Conservation (phyloP, 1,140 invertebrate species). For the Drosophila cardini region DNA sequence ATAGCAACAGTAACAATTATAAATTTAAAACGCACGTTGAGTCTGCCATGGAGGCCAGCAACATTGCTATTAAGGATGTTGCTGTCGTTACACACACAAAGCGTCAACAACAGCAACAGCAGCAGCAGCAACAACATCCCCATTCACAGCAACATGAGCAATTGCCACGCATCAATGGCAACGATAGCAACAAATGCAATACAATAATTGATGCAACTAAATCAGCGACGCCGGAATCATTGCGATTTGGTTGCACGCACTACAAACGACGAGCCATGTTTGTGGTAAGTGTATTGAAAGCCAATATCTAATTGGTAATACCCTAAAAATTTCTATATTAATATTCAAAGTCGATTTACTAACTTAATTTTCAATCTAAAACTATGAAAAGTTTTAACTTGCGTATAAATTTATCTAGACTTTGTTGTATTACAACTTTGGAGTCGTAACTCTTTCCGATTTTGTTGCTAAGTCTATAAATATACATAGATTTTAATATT, state of each 20-base stretch:
- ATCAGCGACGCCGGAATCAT: conserved; percentile 62
- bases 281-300: conserved; percentile 88
- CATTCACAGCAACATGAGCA: conserved; percentile 38
- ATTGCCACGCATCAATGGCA: conserved; percentile 31
- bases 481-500: neutral
- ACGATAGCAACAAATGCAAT: conserved; percentile 45
- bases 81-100: conserved; percentile 33
- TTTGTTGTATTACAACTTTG: too few species aligned
- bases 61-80: conserved; percentile 47
- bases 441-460: neutral
- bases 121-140: conserved; percentile 34
- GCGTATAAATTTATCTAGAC: too few species aligned
- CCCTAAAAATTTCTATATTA: too few species aligned
- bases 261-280: conserved; percentile 93
- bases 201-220: conserved; percentile 27
- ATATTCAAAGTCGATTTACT: too few species aligned
- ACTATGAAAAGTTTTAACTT: too few species aligned
- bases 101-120: conserved; percentile 34
- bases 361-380: too few species aligned
- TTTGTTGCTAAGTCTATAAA: neutral
- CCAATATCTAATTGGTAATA: too few species aligned
- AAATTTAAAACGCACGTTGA: conserved; percentile 20
- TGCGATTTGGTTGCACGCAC: conserved; percentile 88
- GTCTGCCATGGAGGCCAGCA: conserved; percentile 49
- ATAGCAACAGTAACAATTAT: conserved; percentile 25